phyloP scores from a whole-genome alignment of 2,888 invertebrate genomes.

The Desoria tigrina region DNA sequence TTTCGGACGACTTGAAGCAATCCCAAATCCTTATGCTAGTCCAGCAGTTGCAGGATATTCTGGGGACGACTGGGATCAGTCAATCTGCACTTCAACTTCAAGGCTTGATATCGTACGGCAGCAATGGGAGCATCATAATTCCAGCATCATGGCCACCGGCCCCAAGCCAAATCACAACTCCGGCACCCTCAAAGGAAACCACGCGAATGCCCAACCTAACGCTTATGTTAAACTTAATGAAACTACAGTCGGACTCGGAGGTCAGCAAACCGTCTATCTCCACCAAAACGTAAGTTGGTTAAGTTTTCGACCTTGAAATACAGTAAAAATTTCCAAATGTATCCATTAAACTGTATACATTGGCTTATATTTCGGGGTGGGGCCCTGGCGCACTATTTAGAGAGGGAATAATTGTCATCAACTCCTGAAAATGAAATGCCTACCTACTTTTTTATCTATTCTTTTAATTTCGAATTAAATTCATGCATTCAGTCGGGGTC shows the following conservation, averaged over 20 bases:
- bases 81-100: background rate
- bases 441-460: too few relatives aligned
- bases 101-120: background rate
- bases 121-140: background rate
- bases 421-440: background rate
- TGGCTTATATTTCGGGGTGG: too few relatives aligned
- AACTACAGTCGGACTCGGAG: conserved; percentile 1
- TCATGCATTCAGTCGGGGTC: too few relatives aligned
- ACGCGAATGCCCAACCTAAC: conserved; percentile 17
- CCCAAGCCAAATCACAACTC: too few relatives aligned
- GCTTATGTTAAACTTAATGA: conserved; percentile 13
- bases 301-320: too few relatives aligned
- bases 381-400: too few relatives aligned
- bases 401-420: too few relatives aligned
- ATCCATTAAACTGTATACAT: too few relatives aligned
- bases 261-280: too few relatives aligned
- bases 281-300: background rate
- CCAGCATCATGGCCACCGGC: too few relatives aligned
- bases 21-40: background rate
- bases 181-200: background rate
- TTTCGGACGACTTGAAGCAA: conserved; percentile 1
- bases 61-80: background rate
- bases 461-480: too few relatives aligned
- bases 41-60: background rate
- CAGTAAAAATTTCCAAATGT: too few relatives aligned